Evolutionary conservation across 35 echinoderm and acorn worm genomes (phyloP).

Genomic region (Ptychodera flava): DNA sequence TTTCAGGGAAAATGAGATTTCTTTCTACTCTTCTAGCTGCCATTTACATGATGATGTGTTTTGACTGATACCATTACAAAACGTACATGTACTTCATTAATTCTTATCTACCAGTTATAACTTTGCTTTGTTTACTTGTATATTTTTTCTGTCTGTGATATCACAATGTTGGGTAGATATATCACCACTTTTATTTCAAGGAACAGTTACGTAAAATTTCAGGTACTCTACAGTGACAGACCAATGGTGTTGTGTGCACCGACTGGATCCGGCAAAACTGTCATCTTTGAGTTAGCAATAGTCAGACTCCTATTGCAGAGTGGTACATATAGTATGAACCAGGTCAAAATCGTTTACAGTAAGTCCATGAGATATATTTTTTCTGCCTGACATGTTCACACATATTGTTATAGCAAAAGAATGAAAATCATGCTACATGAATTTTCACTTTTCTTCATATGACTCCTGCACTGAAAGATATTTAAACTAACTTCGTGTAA

Average conservation of each 20-base stretch:
- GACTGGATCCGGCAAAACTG: constrained; percentile 71
- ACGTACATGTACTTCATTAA: neutral
- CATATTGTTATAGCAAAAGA: neutral
- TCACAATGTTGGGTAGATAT: no score
- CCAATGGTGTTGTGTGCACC: constrained; percentile 67
- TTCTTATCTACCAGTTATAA: no score
- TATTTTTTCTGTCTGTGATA: no score
- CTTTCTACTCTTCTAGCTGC: no score
- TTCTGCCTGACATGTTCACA: neutral
- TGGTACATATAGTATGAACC: constrained; percentile 4
- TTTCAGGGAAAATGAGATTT: no score
- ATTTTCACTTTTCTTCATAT: no score
- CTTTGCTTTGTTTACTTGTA: no score
- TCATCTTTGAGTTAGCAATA: constrained; percentile 63
- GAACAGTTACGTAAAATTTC: no score
- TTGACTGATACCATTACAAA: neutral
- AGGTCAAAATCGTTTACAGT: constrained; percentile 63
- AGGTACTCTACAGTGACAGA: constrained; percentile 67
- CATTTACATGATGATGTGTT: neutral
- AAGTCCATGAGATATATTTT: neutral
- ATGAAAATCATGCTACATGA: neutral
- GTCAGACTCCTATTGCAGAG: constrained; percentile 32
- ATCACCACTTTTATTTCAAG: no score
- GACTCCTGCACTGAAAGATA: no score
- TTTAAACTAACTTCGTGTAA: no score